Base-by-base conservation (phyloP, 2,888 invertebrate species). In the Dromius quadrimaculatus region DNA sequence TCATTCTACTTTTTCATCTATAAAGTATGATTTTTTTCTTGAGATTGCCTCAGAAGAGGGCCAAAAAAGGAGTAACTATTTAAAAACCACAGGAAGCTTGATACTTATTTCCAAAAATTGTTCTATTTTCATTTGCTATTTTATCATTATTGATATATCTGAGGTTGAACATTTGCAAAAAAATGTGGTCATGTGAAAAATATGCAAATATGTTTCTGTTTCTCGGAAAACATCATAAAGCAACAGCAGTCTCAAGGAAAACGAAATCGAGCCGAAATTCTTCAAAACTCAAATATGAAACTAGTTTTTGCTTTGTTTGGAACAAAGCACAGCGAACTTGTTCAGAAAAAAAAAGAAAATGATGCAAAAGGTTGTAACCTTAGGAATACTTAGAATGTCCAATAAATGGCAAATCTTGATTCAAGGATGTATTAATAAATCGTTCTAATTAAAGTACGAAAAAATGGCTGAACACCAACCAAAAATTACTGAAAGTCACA, bases 141-240 rank as follows among this genome's bases (percentile, higher is more conserved):
- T 54, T 54, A 54, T 28, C 28, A 28, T 54, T 9, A 4, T 1
- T 28, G 2, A 19, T 6, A 22, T 20, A 47, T 9, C 47, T 59
- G 19, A 11, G 28, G 20, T 59, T 4, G 20, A 36, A 36, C 17
- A 36, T 59, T 36, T 36, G 34, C 6, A 19, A 59, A 59, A 59
- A 36, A 20, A 36, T 19, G 36, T 17, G 11, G 41, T 62, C 62
- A 62, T 62, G 19, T 62, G 62, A 43, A 62, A 62, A 43, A 62
- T 43, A 41, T 38, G 62, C 43, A 62, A 62, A 62, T 62, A 41
- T 41, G 38, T 41, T 34, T 9, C 32, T 8, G 41, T 13, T 63
- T 43, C 45, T 63, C 19, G 41, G 63, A 63, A 45, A 63, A 63
- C 43, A 63, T 23, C 28, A 23, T 23, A 63, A 28, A 63, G 43